phyloP scores from a whole-genome alignment of 2,797 vertebrate genomes.

The Coranthus polyacanthus region DNA sequence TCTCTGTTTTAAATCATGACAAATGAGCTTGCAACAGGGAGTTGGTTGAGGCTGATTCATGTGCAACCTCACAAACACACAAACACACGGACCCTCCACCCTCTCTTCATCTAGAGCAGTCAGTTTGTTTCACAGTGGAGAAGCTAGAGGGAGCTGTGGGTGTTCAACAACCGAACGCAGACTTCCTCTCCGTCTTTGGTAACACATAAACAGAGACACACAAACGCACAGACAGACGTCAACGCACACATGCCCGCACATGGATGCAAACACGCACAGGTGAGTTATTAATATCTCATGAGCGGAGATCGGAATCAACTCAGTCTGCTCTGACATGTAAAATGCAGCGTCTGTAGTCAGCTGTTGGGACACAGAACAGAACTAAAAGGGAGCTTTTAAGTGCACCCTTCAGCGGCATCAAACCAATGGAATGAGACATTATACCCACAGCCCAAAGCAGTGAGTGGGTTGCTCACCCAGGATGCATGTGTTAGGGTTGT shows the following conservation, averaged over 20 bases:
- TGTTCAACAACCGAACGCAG: constrained; percentile 47
- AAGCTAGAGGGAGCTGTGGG: constrained; percentile 82
- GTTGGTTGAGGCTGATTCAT: constrained; percentile 38
- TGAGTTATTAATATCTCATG: constrained; percentile 79
- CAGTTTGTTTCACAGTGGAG: constrained; percentile 39
- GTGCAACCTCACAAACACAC: constrained; percentile 13
- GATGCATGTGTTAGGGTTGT: constrained; percentile 36
- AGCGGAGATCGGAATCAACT: constrained; percentile 63
- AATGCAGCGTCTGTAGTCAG: constrained; percentile 51
- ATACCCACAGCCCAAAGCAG: constrained; percentile 50
- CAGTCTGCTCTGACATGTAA: constrained; percentile 58
- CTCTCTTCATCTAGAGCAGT: constrained; percentile 44
- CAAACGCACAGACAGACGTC: constrained; percentile 9
- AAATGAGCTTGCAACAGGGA: constrained; percentile 51
- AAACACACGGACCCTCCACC: neutral
- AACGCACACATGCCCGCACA: constrained; percentile 20
- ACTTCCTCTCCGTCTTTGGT: constrained; percentile 14
- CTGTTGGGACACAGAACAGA: constrained; percentile 51
- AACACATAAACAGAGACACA: constrained; percentile 37
- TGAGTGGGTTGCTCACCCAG: constrained; percentile 36
- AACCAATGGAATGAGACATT: constrained; percentile 59
- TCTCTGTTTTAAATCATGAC: constrained; percentile 66
- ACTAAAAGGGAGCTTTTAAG: constrained; percentile 61
- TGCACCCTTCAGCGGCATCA: constrained; percentile 53
- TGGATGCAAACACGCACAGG: constrained; percentile 57